Base-by-base conservation (phyloP, 2,113 vertebrate species). In the Mormyrus lacerda region DNA sequence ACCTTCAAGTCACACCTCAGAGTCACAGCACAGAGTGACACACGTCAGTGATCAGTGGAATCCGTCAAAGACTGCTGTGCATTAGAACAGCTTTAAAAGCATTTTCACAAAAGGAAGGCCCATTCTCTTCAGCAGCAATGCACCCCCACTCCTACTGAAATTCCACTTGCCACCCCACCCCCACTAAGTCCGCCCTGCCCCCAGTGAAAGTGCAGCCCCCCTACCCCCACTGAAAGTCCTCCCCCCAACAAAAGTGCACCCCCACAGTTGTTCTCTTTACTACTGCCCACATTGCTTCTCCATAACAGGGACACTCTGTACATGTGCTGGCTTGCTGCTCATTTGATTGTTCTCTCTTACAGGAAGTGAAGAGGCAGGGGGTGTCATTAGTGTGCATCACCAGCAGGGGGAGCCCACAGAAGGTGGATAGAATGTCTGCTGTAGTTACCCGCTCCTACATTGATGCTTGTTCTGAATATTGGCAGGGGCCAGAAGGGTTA, bases 331-430 rank as follows among this genome's bases (percentile, higher is more conserved):
- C 31, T 79, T 13, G 85, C 50, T 31, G 48, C 85, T 87, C 50
- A 55, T 89, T 85, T 4, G 39, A 17, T 50, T 50, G 87, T 9
- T 89, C 9, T 89, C n/a, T 91, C 55, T 55, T 88, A 19, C 86
- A 90, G n/a, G 86, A 94, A 92, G 91, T 91, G 6, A 89, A 89
- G 90, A 91, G 91, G 65, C 93, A 94, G 73, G 93, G 93, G 69
- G 94, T 95, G 90, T 95, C 93, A 73, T 94, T 92, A 48, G 95
- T 96, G 13, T 92, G 91, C 85, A 95, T 96, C 91, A 96, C 95
- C 92, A 95, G 94, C 93, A 95, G 94, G 92, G 94, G 92, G 88
- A 96, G 93, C 92, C 90, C 94, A 91, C 95, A 95, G 93, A 95
- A 95, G 91, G 94, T 96, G 91, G 95, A 96, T 91, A 92, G 94